phyloP scores from a whole-genome alignment of 37 sponge, comb jelly and placozoan genomes.

The Aplysina aerophoba region DNA sequence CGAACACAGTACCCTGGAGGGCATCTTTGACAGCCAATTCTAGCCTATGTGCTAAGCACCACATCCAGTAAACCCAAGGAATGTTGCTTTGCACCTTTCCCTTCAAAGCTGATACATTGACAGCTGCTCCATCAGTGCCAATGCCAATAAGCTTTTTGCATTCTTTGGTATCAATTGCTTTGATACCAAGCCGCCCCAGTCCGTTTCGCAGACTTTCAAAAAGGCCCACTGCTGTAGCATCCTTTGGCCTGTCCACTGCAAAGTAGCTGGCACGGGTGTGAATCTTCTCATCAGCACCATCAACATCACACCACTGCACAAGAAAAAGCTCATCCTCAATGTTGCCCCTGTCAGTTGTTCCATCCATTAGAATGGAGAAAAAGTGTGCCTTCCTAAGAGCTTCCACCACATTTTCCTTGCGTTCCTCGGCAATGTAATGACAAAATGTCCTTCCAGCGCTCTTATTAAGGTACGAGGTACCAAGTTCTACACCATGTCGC shows the following conservation, averaged over 20 bases:
- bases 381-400: constrained; percentile 40
- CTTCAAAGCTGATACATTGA: constrained; percentile 60
- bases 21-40: constrained; percentile 74
- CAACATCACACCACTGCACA: too few relatives aligned
- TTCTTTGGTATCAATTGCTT: too few relatives aligned
- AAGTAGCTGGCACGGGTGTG: too few relatives aligned
- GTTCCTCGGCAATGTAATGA: constrained; percentile 51
- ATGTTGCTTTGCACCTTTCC: constrained; percentile 36
- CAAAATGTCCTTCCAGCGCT: constrained; percentile 39
- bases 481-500: constrained; percentile 47
- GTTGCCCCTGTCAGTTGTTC: constrained; percentile 55
- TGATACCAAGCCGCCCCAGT: too few relatives aligned
- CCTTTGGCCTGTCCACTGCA: too few relatives aligned
- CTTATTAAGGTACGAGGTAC: constrained; percentile 27
- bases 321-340: too few relatives aligned
- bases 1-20: constrained; percentile 43
- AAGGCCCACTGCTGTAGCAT: too few relatives aligned
- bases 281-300: too few relatives aligned
- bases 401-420: constrained; percentile 13
- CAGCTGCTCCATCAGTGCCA: constrained; percentile 68
- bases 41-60: constrained; percentile 73
- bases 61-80: constrained; percentile 58
- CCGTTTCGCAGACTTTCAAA: too few relatives aligned
- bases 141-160: constrained; percentile 64
- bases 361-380: constrained; percentile 63